A percentile compares a stretch with the other conserved stretches of the same genome.
Evolutionary conservation across 1,140 invertebrate genomes (phyloP).

Genomic region (Penaeus vannamei): DNA sequence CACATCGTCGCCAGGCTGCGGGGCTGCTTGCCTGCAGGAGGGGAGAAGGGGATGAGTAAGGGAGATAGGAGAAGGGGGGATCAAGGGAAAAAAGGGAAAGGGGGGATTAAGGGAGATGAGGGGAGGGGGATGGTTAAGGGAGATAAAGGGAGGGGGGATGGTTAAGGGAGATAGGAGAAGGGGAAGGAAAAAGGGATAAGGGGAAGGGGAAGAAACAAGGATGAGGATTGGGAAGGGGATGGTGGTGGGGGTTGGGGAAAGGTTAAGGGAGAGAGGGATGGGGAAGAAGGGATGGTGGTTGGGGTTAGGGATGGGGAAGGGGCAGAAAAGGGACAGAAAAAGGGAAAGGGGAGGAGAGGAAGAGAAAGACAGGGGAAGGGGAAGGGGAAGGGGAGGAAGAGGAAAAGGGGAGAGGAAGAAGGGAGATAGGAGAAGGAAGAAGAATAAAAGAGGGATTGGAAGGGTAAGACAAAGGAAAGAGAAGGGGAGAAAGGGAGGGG

Average conservation of each 20-base stretch:
- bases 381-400: not conserved
- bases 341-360: not conserved
- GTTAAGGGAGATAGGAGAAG: not conserved
- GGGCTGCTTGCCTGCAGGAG: constrained; percentile 78
- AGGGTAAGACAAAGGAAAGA: constrained; percentile 29
- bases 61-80: not conserved
- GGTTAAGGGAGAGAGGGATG: too few relatives aligned
- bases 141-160: too few relatives aligned
- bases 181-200: not conserved
- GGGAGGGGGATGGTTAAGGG: not conserved
- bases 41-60: not conserved
- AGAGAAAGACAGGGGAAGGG: not conserved
- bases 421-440: constrained; percentile 12
- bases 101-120: not conserved
- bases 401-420: not conserved
- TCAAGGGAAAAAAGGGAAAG: not conserved
- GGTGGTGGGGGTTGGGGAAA: not conserved
- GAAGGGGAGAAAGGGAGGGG: constrained; percentile 6
- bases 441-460: constrained; percentile 9
- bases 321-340: not conserved
- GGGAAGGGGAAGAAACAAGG: too few relatives aligned
- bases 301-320: too few relatives aligned
- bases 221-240: not conserved
- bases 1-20: constrained; percentile 83
- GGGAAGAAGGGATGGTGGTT: not conserved